Evolutionary conservation across 2,113 vertebrate genomes (phyloP), one percentile per base, ranked within the genome.

Genomic region (Chitala chitala): DNA sequence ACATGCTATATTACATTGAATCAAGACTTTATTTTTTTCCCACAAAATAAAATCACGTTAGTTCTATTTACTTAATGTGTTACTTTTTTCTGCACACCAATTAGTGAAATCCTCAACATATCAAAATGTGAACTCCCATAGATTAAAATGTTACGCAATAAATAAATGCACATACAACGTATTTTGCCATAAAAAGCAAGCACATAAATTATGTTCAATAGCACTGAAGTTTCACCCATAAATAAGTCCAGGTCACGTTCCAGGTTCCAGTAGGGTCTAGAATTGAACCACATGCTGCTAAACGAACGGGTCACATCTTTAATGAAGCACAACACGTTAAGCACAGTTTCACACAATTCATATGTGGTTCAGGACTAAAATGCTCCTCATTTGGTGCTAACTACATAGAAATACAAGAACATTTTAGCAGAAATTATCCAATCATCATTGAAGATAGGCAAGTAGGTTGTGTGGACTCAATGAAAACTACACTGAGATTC

Each of bases 161-260:
- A 72, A 80, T 78, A 82, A 77, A 82, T 76, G 75, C 72, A 72
- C 64, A 50, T 3, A 63, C 7, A 6, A 15, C 15, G 48, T 76
- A 70, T 77, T 80, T 78, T 82, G 73, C 71, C 75, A 80, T 75
- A 71, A 76, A 77, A 77, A 50, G 24, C 4, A 75, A 80, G 69
- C 38, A 42, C 65, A 58, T 55, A 20, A 55, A 72, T 72, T 74
- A 75, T 76, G 78, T 82, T 80, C 73, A 79, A 75, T 72, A 72
- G 56, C 58, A 75, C 74, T 72, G 69, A 74, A 75, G 76, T 75
- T 79, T 76, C 80, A 75, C 76, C 76, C 74, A 79, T 76, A 79
- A 82, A 80, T 78, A 78, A 69, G 65, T 26, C 53, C 51, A 58
- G 53, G 51, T 76, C 56, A 69, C 22, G 72, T 59, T 26, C 53